Evolutionary conservation across 2,113 vertebrate genomes (phyloP).

Genomic region (Propithecus coquereli): DNA sequence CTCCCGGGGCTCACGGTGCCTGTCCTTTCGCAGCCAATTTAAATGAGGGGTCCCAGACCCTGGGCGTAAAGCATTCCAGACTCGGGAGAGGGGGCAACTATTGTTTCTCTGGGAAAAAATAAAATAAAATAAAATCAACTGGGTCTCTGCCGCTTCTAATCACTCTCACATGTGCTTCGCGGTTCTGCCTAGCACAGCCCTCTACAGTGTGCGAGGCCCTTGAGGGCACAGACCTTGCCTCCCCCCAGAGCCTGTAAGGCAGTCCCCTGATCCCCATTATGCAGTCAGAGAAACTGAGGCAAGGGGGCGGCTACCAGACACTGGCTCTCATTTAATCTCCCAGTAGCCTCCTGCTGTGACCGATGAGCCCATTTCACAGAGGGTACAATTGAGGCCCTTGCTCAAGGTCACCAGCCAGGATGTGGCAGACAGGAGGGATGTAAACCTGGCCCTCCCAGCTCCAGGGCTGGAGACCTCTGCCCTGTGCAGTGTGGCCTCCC

Average conservation of each 20-base stretch:
- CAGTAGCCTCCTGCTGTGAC: too few species aligned
- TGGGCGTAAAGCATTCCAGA: conserved; percentile 85
- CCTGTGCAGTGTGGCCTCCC: not conserved
- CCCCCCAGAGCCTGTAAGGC: not conserved
- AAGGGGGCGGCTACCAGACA: not conserved
- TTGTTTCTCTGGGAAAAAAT: conserved; percentile 84
- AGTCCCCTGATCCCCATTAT: not conserved
- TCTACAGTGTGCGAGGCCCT: conserved; percentile 30
- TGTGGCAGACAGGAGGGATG: not conserved
- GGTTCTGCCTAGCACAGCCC: conserved; percentile 61
- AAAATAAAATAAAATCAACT: conserved; percentile 83
- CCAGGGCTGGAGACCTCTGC: not conserved
- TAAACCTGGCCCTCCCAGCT: not conserved
- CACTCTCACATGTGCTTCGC: conserved; percentile 89
- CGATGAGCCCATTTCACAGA: not conserved
- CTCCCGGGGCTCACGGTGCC: conserved; percentile 80
- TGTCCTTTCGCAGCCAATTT: conserved; percentile 90
- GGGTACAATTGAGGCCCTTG: not conserved
- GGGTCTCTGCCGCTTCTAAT: conserved; percentile 85
- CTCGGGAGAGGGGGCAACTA: conserved; percentile 86
- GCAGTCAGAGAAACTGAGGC: not conserved
- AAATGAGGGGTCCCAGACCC: conserved; percentile 90
- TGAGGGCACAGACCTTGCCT: not conserved
- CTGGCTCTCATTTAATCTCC: not conserved
- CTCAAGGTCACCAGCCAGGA: not conserved